Base-by-base conservation (phyloP, 2,113 vertebrate genomes). In the Ariopsis seemanni region DNA sequence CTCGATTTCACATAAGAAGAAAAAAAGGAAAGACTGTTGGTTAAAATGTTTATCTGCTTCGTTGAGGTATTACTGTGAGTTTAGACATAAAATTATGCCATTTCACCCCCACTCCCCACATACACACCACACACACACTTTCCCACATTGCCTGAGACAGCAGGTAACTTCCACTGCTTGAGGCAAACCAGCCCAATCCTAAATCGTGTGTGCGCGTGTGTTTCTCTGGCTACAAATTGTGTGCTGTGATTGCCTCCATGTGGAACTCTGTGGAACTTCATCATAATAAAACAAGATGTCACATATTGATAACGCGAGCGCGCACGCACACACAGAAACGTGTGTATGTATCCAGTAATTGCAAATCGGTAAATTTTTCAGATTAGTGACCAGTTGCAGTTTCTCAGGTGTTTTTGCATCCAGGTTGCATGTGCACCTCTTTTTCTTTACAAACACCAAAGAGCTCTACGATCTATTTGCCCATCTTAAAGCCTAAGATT, bases 141-240 rank as follows among this genome's bases (percentile, higher is more conserved):
- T 90, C 91, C 92, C 85, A 88, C 90, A 91, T 62, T 15, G 27
- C 27, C 81, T 77, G 77, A 88, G 65, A 91, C 93, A 92, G 90
- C 90, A 88, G 90, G 91, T 85, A 83, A 92, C 93, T 94, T 95
- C 92, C 94, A 93, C 80, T 79, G 91, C 94, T 92, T 82, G 88
- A 92, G 93, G 95, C 90, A 71, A 15, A 93, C 42, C 89, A 85
- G 83, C 30, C 89, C 91, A 88, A 84, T 83, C 72, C 88, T 79
- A 86, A 89, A 79, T 85, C 72, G 27, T 57, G 53, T 62, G 72
- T 80, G 55, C 69, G 82, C 63, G 2, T 4, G 42, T 14, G 4
- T 25, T 6, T 77, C 15, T 72, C 30, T 42, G 27, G 27, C 79
- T 30, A 89, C 20, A 69, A 9, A 86, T 27, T 82, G 57, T 82